These are phyloP conservation scores for Chrysotoxum bicinctum DNA, from an alignment of 2,888 invertebrate genomes.

Conservation along the genomic window DNA sequence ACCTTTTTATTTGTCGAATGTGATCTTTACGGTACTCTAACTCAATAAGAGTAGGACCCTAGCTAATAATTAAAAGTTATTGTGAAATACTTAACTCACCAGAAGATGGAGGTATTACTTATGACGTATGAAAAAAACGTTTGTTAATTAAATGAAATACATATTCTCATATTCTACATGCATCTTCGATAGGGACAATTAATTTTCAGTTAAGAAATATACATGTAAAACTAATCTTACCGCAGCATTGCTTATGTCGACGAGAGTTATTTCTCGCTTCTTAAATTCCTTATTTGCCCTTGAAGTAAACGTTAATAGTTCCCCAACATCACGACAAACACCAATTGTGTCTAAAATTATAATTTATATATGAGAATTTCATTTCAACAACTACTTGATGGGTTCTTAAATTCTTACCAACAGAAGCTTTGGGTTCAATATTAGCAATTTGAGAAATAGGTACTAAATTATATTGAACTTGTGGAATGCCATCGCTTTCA, in stretches of 20 bases:
- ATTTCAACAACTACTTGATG: background rate
- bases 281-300: conserved; percentile 90
- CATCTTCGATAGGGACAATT: too few relatives aligned
- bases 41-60: too few relatives aligned
- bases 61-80: too few relatives aligned
- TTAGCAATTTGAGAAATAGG: conserved; percentile 88
- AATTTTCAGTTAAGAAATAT: background rate
- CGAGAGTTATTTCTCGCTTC: conserved; percentile 93
- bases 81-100: too few relatives aligned
- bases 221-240: conserved; percentile 80
- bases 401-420: conserved; percentile 84
- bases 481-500: conserved; percentile 86
- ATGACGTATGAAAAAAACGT: too few relatives aligned
- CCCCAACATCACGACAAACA: conserved; percentile 89
- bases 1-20: too few relatives aligned
- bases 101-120: too few relatives aligned
- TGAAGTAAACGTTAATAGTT: conserved; percentile 88
- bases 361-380: background rate
- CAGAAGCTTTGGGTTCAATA: conserved; percentile 85
- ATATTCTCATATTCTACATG: too few relatives aligned
- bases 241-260: conserved; percentile 91
- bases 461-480: conserved; percentile 89
- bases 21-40: too few relatives aligned
- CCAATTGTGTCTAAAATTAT: conserved; percentile 90
- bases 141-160: too few relatives aligned